Evolutionary conservation across 1,140 invertebrate species (phyloP), one percentile per base, ranked within the genome.

Genomic region (Atopsyche davidsoni): DNA sequence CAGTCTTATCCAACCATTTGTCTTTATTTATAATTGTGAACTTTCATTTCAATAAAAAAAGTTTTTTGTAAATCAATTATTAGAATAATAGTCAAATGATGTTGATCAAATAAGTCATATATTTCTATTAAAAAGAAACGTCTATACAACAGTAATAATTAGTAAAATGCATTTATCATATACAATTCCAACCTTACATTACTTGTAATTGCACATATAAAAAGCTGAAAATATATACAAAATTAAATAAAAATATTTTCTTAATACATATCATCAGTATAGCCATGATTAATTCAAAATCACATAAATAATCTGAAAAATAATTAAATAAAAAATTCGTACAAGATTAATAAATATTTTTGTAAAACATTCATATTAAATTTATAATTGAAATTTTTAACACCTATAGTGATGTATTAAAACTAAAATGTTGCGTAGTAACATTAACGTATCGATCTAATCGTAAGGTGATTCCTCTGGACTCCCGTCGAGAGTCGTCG

Each of bases 51-150:
- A n/a, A n/a, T n/a, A n/a, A n/a, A n/a, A n/a, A n/a, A n/a, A n/a
- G n/a, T n/a, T n/a, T n/a, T n/a, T n/a, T n/a, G n/a, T n/a, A n/a
- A n/a, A n/a, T n/a, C n/a, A n/a, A n/a, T n/a, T n/a, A n/a, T n/a
- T n/a, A n/a, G n/a, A n/a, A n/a, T n/a, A n/a, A n/a, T n/a, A n/a
- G n/a, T n/a, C n/a, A n/a, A n/a, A n/a, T n/a, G n/a, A n/a, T n/a
- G n/a, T n/a, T 13, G 22, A 13, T 51, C 42, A 41, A 39, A 44
- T 44, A 41, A 51, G 40, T 51, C 42, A 21, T 55, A 48, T 55
- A 55, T 55, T 55, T 55, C 45, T 48, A 57, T 52, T 51, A 47
- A 45, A 57, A 57, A 52, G 50, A 57, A 56, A 57, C 45, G 51
- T 50, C 38, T 51, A 47, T 56, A 47, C 45, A 51, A 56, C 48